Evolutionary conservation across 92 coral and sea anemone genomes (phyloP).

Genomic region (Porites cylindrica): DNA sequence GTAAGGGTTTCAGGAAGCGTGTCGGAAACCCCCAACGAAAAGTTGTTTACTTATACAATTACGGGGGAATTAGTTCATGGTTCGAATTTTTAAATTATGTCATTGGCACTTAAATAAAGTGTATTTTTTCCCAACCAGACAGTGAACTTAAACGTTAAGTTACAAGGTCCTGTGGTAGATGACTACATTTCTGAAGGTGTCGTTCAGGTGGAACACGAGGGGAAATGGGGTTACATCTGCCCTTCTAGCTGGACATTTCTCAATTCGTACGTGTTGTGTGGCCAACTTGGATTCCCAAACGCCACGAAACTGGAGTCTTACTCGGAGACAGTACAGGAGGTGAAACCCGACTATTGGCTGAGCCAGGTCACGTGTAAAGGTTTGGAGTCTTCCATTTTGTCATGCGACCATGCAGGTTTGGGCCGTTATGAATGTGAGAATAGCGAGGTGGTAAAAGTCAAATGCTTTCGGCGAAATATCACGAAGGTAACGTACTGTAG

Average conservation of each 20-base stretch:
- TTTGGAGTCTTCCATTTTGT: conserved; percentile 86
- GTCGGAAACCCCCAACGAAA: too few relatives aligned
- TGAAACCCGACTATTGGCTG: conserved; percentile 58
- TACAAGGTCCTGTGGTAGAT: conserved; percentile 75
- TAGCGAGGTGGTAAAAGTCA: conserved; percentile 62
- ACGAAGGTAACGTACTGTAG: conserved; percentile 8
- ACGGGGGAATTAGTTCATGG: too few relatives aligned
- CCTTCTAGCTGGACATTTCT: conserved; percentile 74
- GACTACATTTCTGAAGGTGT: conserved; percentile 83
- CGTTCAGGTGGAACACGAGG: conserved; percentile 68
- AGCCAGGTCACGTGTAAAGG: conserved; percentile 76
- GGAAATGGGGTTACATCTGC: conserved; percentile 82
- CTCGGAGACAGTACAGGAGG: conserved; percentile 21
- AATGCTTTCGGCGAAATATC: conserved; percentile 51
- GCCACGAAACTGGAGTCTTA: conserved; percentile 13
- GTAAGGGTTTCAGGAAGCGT: too few relatives aligned
- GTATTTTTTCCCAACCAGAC: conserved; percentile 22
- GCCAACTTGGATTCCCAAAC: conserved; percentile 90
- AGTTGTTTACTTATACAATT: too few relatives aligned
- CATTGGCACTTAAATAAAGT: too few relatives aligned
- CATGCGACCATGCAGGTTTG: conserved; percentile 85
- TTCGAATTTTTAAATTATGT: too few relatives aligned
- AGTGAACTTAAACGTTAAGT: conserved; percentile 57
- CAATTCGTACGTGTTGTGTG: conserved; percentile 89
- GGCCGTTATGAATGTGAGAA: conserved; percentile 63